These are phyloP conservation scores for Schizothorax lantsangensis DNA, from an alignment of 2,797 vertebrate species.

Conservation along the genomic window DNA sequence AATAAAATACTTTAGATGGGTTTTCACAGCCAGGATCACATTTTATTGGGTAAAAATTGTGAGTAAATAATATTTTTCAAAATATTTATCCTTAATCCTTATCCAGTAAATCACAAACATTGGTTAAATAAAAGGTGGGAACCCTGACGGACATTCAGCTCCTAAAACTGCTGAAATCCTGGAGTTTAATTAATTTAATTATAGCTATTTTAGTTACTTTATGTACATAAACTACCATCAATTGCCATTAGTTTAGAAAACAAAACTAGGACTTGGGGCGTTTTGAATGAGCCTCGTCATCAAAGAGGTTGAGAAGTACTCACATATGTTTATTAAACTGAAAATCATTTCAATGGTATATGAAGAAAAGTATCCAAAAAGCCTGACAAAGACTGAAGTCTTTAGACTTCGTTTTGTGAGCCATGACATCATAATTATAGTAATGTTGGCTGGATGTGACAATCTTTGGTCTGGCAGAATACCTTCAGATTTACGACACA, in stretches of 20 bases:
- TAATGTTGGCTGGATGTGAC: conserved; percentile 27
- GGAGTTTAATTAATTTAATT: neutral
- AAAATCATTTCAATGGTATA: neutral
- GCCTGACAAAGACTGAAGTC: neutral
- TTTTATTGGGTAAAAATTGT: neutral
- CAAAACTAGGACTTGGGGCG: neutral
- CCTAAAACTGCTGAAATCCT: neutral
- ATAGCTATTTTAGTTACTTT: neutral
- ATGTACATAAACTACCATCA: neutral
- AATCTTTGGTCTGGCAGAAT: conserved; percentile 26
- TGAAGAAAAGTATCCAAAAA: conserved; percentile 5
- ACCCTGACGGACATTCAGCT: neutral
- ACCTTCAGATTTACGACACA: conserved; percentile 44
- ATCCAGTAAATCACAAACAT: neutral
- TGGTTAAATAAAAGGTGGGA: neutral
- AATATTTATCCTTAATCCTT: neutral
- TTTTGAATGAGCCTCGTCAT: neutral
- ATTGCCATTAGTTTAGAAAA: neutral
- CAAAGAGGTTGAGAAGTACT: neutral
- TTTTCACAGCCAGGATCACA: no score
- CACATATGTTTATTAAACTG: neutral
- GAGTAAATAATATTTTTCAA: neutral
- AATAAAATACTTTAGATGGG: no score
- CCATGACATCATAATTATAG: conserved; percentile 11
- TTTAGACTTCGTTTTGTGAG: conserved; percentile 23